Conservation (phyloP, 2,888 invertebrate genomes). For the Nemapogon koenigi region DNA sequence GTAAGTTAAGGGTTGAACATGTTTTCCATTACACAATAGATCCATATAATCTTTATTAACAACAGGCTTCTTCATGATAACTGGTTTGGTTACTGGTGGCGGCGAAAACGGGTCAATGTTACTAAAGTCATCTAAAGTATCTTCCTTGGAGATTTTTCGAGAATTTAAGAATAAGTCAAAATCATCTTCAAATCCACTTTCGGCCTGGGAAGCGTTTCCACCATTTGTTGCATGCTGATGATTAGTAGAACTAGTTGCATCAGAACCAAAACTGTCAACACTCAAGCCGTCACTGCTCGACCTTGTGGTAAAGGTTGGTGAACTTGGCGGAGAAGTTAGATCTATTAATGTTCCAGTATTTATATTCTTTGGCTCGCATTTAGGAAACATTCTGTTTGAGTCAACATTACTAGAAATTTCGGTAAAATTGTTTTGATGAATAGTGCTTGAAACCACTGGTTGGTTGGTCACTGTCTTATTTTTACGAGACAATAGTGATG, state of each 20-base stretch:
- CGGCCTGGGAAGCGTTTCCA: conserved; percentile 74
- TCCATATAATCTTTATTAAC: conserved; percentile 73
- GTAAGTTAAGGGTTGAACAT: conserved; percentile 33
- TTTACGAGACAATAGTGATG: conserved; percentile 45
- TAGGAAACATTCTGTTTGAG: conserved; percentile 44
- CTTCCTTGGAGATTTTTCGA: conserved; percentile 43
- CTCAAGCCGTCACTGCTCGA: conserved; percentile 79
- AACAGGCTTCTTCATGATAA: conserved; percentile 54
- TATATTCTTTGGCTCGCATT: conserved; percentile 50
- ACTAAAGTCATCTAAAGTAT: conserved; percentile 60
- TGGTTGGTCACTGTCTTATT: conserved; percentile 26
- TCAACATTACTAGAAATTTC: conserved; percentile 38
- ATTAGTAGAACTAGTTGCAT: conserved; percentile 66
- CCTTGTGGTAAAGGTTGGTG: conserved; percentile 76
- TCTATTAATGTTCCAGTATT: conserved; percentile 70
- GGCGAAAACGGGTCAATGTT: conserved; percentile 65
- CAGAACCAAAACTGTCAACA: conserved; percentile 78
- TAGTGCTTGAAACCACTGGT: background rate
- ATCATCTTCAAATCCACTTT: conserved; percentile 86
- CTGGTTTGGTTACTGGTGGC: conserved; percentile 31
- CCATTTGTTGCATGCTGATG: conserved; percentile 62
- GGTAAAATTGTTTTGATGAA: conserved; percentile 21
- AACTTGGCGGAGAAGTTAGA: conserved; percentile 75
- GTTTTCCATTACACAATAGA: conserved; percentile 55
- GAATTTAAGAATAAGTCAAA: conserved; percentile 71